Evolutionary conservation across 2,888 invertebrate genomes (phyloP), one percentile per base, ranked within the genome.

Genomic region (Ypsolopha scabrella): DNA sequence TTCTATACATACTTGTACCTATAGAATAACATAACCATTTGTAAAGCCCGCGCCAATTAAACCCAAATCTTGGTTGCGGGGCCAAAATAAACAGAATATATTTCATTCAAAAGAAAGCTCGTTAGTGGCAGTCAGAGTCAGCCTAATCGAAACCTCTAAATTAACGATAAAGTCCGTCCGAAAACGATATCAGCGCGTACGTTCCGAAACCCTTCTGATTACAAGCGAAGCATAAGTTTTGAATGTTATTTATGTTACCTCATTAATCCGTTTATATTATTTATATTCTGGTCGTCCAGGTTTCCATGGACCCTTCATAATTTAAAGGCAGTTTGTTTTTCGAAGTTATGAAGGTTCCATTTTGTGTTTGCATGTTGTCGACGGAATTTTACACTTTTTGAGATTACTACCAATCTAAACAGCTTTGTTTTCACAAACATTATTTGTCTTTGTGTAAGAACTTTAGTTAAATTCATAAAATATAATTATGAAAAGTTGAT

Each of bases 141-240:
- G 74, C 67, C 83, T 85, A 85, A 85, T 85, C 83, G 80, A 66
- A 60, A 69, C 68, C 79, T 80, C 81, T 83, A 85, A 85, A 85
- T 85, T 82, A 71, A 79, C 77, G 85, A 85, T 85, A 85, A 85
- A 77, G 73, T 72, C 69, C 65, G 70, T 71, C 74, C 68, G 70
- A 43, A 72, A 64, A 70, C 72, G 78, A 80, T 81, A 85, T 82
- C 80, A 67, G 44, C 44, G 78, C 79, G 75, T 72, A 77, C 80
- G 70, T 75, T 75, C 76, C 75, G 72, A 75, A 78, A 68, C 74
- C 75, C 71, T 70, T 62, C 63, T 62, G 78, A 81, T 80, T 80
- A 76, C 63, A 59, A 57, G 67, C 71, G 65, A 73, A 76, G 77
- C 76, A 76, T 75, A 72, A 65, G 70, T 78, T 70, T 78, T 66